Percentiles rank a stretch among this genome's conserved stretches.
Conservation (phyloP, 2,113 vertebrate genomes). For the Jacana jacana region DNA sequence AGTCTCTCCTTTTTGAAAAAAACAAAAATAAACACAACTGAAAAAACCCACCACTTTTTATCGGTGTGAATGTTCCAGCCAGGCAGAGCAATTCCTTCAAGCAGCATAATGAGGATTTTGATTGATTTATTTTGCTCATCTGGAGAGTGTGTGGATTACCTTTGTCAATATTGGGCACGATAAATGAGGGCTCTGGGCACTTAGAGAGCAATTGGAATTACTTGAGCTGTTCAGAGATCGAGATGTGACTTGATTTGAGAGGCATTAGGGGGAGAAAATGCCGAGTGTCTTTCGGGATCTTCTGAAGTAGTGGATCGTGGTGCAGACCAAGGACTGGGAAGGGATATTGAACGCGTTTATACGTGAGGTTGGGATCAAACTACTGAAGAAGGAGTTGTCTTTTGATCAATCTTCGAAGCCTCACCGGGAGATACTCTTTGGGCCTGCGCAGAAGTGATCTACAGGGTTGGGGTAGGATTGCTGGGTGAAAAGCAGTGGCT, state of each 20-base stretch:
- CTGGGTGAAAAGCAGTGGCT: neutral
- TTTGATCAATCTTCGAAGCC: neutral
- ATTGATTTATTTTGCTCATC: conserved; percentile 56
- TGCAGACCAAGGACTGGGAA: neutral
- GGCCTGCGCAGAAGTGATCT: neutral
- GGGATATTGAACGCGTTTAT: neutral
- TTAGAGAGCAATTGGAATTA: conserved; percentile 9
- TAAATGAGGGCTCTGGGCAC: conserved; percentile 36
- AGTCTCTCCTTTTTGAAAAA: neutral
- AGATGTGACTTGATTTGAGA: neutral
- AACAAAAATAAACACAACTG: neutral
- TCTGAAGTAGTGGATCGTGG: neutral
- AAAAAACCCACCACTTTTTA: neutral
- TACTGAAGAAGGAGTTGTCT: neutral
- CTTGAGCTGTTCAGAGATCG: neutral
- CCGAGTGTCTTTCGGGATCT: neutral
- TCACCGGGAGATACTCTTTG: neutral
- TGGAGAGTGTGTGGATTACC: conserved; percentile 26
- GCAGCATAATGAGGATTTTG: conserved; percentile 28
- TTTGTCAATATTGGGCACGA: conserved; percentile 43
- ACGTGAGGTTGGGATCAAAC: neutral
- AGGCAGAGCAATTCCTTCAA: conserved; percentile 6
- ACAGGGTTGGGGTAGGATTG: neutral
- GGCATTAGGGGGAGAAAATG: neutral
- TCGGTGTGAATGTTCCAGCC: neutral